Conservation (phyloP, 1,140 invertebrate genomes). For the Monochamus saltuarius region DNA sequence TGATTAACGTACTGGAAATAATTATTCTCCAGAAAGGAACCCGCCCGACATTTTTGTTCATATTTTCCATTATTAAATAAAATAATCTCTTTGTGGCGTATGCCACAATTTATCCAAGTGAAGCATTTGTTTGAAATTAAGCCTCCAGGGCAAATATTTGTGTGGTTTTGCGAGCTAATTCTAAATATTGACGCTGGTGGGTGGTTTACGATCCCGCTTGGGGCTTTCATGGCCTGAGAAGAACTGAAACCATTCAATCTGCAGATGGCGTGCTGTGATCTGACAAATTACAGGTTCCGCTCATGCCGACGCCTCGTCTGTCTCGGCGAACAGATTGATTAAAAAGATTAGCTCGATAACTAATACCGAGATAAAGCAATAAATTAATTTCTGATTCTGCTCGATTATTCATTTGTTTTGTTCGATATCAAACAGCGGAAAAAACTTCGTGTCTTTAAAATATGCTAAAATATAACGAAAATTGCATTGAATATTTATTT, state of each 20-base stretch:
- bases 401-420: slow-evolving; percentile 31
- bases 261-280: slow-evolving; percentile 32
- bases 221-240: neutral
- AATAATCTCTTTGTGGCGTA: too few species aligned
- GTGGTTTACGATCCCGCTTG: neutral
- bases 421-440: slow-evolving; percentile 13
- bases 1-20: too few species aligned
- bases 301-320: slow-evolving; percentile 30
- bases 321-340: slow-evolving; percentile 30
- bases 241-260: slow-evolving; percentile 5
- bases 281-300: slow-evolving; percentile 34
- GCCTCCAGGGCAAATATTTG: neutral
- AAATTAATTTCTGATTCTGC: slow-evolving; percentile 34
- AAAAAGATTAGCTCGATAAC: slow-evolving; percentile 35
- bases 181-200: slow-evolving; percentile 4
- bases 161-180: neutral
- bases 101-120: too few species aligned
- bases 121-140: neutral
- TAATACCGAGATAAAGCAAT: slow-evolving; percentile 29
- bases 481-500: too few species aligned
- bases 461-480: too few species aligned
- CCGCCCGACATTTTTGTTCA: too few species aligned
- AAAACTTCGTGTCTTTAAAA: neutral
- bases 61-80: too few species aligned
- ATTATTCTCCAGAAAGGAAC: too few species aligned